A percentile compares a stretch with the other conserved stretches of the same genome.
Evolutionary conservation across 2,888 invertebrate species (phyloP).

Genomic region (Allophyes oxyacanthae): DNA sequence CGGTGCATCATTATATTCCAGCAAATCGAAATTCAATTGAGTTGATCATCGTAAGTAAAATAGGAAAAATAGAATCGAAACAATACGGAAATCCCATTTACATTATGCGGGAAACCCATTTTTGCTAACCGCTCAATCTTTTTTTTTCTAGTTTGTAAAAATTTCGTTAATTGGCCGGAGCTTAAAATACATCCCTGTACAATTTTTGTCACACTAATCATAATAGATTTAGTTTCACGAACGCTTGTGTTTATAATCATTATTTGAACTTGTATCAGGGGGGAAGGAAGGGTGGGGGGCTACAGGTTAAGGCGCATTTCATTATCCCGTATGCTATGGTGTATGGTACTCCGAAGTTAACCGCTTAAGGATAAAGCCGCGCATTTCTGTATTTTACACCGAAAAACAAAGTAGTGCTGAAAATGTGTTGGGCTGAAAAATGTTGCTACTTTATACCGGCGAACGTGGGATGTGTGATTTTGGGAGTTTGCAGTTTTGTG

Average conservation of each 20-base stretch:
- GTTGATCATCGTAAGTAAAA: no score
- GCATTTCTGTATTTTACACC: not conserved
- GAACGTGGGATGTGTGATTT: slow-evolving; percentile 47
- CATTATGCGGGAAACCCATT: no score
- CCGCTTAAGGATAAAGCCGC: slow-evolving; percentile 11
- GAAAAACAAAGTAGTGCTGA: slow-evolving; percentile 1
- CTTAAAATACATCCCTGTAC: slow-evolving; percentile 41
- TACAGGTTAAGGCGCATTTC: slow-evolving; percentile 4
- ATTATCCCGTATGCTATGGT: slow-evolving; percentile 24
- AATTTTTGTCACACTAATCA: slow-evolving; percentile 47
- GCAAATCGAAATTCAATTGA: no score
- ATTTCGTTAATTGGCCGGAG: no score
- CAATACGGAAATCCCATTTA: no score
- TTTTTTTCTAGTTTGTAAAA: no score
- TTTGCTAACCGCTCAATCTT: no score
- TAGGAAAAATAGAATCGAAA: no score
- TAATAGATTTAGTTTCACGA: slow-evolving; percentile 49
- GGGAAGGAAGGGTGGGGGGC: slow-evolving; percentile 4
- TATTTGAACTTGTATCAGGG: slow-evolving; percentile 16
- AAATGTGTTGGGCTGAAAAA: slow-evolving; percentile 45
- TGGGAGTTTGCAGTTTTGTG: slow-evolving; percentile 54
- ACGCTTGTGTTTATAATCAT: slow-evolving; percentile 33
- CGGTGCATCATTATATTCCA: no score
- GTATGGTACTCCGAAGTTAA: not conserved
- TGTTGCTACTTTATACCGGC: slow-evolving; percentile 55